These are phyloP conservation scores for Girardinus metallicus DNA, from an alignment of 2,797 vertebrate genomes.

Conservation along the genomic window DNA sequence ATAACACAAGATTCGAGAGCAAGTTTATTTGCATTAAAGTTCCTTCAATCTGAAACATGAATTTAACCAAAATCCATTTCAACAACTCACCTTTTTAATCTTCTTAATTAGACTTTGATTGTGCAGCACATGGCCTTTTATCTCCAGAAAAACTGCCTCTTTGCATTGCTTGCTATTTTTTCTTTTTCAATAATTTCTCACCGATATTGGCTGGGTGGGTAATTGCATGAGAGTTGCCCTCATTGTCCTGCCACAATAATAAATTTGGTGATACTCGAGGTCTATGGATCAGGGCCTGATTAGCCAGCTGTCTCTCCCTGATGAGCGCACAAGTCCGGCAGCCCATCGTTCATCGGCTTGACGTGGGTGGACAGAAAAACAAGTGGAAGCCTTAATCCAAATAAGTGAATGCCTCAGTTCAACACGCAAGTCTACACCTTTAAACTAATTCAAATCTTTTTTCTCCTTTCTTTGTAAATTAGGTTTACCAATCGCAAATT, in stretches of 20 bases:
- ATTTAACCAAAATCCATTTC: constrained; percentile 17
- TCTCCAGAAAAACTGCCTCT: constrained; percentile 69
- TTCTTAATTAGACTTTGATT: constrained; percentile 60
- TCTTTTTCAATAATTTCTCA: constrained; percentile 71
- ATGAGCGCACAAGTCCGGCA: constrained; percentile 70
- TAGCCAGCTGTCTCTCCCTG: constrained; percentile 82
- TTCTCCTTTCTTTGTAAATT: constrained; percentile 11
- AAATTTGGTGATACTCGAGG: constrained; percentile 83
- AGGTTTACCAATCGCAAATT: constrained; percentile 8
- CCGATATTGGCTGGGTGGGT: constrained; percentile 79
- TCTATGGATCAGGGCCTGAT: constrained; percentile 85
- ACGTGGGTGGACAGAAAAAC: constrained; percentile 83
- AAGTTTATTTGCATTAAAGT: not conserved
- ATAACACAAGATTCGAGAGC: not conserved
- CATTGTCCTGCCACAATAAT: constrained; percentile 89
- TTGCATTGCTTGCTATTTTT: constrained; percentile 65
- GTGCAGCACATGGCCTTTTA: constrained; percentile 54
- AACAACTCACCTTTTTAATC: constrained; percentile 25
- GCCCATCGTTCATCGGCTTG: constrained; percentile 79
- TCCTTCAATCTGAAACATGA: constrained; percentile 7
- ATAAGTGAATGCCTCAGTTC: constrained; percentile 45
- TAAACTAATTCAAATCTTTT: not conserved
- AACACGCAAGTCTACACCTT: constrained; percentile 10
- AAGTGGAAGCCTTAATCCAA: constrained; percentile 66
- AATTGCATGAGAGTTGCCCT: constrained; percentile 78